Evolutionary conservation across 2,113 vertebrate species (phyloP), one percentile per base, ranked within the genome.

Genomic region (Cynocephalus volans): DNA sequence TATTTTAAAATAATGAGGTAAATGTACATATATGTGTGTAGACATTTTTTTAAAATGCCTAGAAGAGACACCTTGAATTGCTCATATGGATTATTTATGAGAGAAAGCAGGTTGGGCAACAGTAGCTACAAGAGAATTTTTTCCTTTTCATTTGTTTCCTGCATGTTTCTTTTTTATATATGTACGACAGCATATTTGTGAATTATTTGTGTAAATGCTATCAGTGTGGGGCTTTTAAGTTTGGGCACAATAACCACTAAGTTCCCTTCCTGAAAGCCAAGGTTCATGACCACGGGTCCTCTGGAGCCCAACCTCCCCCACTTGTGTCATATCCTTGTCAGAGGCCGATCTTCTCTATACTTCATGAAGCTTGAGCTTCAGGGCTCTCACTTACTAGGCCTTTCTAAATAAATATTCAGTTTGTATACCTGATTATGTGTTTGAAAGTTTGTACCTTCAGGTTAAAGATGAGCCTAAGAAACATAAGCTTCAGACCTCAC

Each of bases 1-100:
- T 9, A n/a, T n/a, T 33, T 21, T 36, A 8, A 60, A 72, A 62
- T 62, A 60, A 50, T 3, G 23, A 80, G 52, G 83, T 18, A 50
- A 26, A 70, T 24, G 10, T 10, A 9, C 9, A 14, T 21, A 8
- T 48, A 4, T 3, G 0, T 45, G 6, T n/a, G 1, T 8, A 65
- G 12, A n/a, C 41, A 5, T 12, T 24, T 76, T 33, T 41, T 45
- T 10, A 33, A 52, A 54, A 76, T 15, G 6, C 28, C 28, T 2
- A 17, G 54, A 1, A 28, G 31, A 52, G 21, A 6, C 0, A 1
- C 23, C 48, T 15, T 12, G 52, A n/a, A 21, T 26, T 28, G 36
- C 17, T 26, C 21, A 6, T 3, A 11, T 21, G 52, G 31, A n/a
- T 33, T 6, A 3, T 12, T 36, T 31, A n/a, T 10, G 21, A 62